Evolutionary conservation across 2,797 vertebrate species (phyloP).

Genomic region (Mallotus villosus): DNA sequence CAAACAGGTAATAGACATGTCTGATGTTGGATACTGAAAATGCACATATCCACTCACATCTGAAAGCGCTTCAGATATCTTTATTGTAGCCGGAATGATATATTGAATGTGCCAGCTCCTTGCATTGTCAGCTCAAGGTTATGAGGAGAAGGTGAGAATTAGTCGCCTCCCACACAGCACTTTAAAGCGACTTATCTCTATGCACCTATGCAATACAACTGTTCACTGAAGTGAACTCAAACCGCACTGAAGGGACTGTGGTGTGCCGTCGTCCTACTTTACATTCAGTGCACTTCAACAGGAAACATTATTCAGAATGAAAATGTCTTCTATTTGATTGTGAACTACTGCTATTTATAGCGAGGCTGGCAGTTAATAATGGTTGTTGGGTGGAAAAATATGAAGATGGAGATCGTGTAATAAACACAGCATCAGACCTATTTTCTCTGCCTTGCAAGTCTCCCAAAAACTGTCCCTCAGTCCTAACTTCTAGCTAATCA

Average conservation of each 20-base stretch:
- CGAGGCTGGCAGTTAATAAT: too few relatives aligned
- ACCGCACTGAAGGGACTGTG: constrained; percentile 37
- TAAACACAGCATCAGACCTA: too few relatives aligned
- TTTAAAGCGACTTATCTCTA: constrained; percentile 58
- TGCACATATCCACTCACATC: not conserved
- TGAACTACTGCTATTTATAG: too few relatives aligned
- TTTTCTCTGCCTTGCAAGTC: too few relatives aligned
- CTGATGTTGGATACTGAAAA: too few relatives aligned
- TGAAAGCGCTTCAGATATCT: constrained; percentile 20
- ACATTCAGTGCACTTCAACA: too few relatives aligned
- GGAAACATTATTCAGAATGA: too few relatives aligned
- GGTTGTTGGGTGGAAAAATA: too few relatives aligned
- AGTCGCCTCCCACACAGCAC: constrained; percentile 56
- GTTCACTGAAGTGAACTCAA: constrained; percentile 42
- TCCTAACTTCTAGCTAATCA: not conserved
- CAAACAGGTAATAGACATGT: too few relatives aligned
- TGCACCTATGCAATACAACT: constrained; percentile 36
- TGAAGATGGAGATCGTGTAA: too few relatives aligned
- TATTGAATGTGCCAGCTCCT: constrained; percentile 43
- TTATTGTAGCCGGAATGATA: constrained; percentile 27
- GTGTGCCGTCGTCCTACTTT: too few relatives aligned
- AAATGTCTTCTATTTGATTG: too few relatives aligned
- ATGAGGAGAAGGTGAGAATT: constrained; percentile 61
- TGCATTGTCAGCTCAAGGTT: constrained; percentile 52
- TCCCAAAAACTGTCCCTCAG: not conserved